phyloP scores from a whole-genome alignment of 2,888 invertebrate genomes.

The Tanytarsus gracilentus region DNA sequence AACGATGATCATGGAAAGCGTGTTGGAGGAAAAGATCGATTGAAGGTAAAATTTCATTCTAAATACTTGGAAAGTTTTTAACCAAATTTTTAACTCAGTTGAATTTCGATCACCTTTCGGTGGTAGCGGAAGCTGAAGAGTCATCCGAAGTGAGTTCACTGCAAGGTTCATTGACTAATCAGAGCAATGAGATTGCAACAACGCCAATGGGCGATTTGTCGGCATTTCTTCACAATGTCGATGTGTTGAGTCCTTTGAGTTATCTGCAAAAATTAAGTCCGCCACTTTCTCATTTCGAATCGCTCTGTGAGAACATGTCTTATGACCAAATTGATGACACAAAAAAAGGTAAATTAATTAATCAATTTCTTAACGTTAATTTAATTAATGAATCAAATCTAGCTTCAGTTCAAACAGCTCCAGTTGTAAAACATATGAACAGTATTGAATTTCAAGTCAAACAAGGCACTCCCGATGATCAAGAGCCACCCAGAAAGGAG shows the following conservation, averaged over 20 bases:
- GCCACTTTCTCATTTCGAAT: slow-evolving; percentile 42
- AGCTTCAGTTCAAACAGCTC: too few relatives aligned
- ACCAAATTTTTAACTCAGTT: background rate
- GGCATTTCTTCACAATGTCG: slow-evolving; percentile 19
- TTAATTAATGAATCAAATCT: too few relatives aligned
- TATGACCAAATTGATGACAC: slow-evolving; percentile 36
- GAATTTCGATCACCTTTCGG: slow-evolving; percentile 64
- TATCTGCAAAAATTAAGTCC: slow-evolving; percentile 41
- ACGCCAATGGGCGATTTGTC: slow-evolving; percentile 19
- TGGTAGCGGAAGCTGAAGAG: slow-evolving; percentile 46
- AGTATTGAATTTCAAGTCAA: background rate
- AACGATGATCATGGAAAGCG: slow-evolving; percentile 24
- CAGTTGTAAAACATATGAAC: background rate
- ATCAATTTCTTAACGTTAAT: too few relatives aligned
- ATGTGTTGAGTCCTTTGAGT: slow-evolving; percentile 27
- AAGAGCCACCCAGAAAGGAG: slow-evolving; percentile 30
- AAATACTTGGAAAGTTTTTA: background rate
- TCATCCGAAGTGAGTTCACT: background rate
- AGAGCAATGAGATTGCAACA: slow-evolving; percentile 8
- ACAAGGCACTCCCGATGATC: background rate
- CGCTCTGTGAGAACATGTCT: slow-evolving; percentile 41
- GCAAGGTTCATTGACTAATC: background rate
- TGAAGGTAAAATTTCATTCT: slow-evolving; percentile 33
- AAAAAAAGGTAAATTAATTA: too few relatives aligned
- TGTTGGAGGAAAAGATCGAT: slow-evolving; percentile 33